Base-by-base conservation (phyloP, 2,888 invertebrate genomes). In the Anorthoa munda region DNA sequence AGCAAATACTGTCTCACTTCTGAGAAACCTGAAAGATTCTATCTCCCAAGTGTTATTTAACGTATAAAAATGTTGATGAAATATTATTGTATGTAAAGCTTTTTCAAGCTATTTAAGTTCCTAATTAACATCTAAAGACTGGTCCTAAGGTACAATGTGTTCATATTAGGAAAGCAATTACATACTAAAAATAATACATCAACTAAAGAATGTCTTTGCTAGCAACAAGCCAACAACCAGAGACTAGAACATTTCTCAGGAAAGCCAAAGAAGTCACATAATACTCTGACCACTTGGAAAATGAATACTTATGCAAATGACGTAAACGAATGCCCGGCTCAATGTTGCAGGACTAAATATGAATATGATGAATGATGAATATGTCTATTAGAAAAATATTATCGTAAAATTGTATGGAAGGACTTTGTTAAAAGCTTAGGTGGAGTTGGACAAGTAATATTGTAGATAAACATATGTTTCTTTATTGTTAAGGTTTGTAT, bases 221-320 rank as follows among this genome's bases (percentile, higher is more conserved):
- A 66, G 59, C 66, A 50, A 67, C 70, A 75, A 67, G 79, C 61
- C 71, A 64, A 76, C 51, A 69, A 55, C 68, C 70, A 67, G 39
- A 39, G 63, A 67, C 80, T 59, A 70, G 68, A 59, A 76, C 45
- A 71, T 72, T 81, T 76, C 72, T 63, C 39, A 77, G 81, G 70
- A 82, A 82, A 81, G 69, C 77, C 64, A 77, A 82, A 84, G 81
- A 81, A 82, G 84, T 77, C 70, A 60, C 70, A 83, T 83, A 81
- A 83, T 71, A 75, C 70, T 59, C 55, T 45, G 53, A 61, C 83
- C 65, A 83, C 75, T 81, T 71, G 58, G 83, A 58, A 80, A 82
- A 78, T 75, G 71, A 81, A 81, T 81, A 79, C 80, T 68, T 81
- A 81, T 81, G 81, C 83, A 68, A 81, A 81, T 81, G 64, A 70